Base-by-base conservation (phyloP, 1,140 invertebrate genomes). In the Dryas iulia region DNA sequence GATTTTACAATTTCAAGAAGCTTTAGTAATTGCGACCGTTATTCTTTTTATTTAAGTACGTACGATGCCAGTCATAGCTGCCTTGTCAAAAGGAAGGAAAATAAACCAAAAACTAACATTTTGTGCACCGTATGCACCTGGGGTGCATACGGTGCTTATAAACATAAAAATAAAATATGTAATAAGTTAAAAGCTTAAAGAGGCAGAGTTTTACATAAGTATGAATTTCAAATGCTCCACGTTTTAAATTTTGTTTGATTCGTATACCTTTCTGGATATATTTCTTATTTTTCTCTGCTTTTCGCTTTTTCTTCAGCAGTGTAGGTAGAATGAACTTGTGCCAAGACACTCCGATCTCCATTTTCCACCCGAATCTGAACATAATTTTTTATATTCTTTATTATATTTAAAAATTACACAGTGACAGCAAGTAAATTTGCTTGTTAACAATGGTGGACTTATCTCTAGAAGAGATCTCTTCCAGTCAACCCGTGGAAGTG, bases 1-100 rank as follows among this genome's bases (percentile, higher is more conserved):
- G 59, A 62, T 53, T 53, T 30, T 24, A 62, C 35, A 28, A 47
- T 62, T 59, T 62, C 39, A 25, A 53, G 39, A 25, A 62, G 59
- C 59, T 25, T 14, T 53, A 52, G 59, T 62, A 62, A 62, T 62
- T 62, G 39, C 59, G 39, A 47, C 26, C 59, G 24, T 62, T 62
- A 62, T 47, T 62, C 35, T 35, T 61, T 61, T 62, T 62, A 62
- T 62, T 62, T 62, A 25, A 52, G 25, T 53, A 52, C 25, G 24
- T 62, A 52, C 25, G 24, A 52, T 62, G 59, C 35, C 39, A 52
- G 47, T 28, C 59, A 52, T 62, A 47, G 39, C 12, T 26, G 23
- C 39, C 39, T 47, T 30, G 59, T 62, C 59, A 52, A 62, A 62
- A 25, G 25, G 28, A 30, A 62, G 52, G 26, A 62, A 52, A 24